A percentile compares a stretch with the other conserved stretches of the same genome.
phyloP scores from a whole-genome alignment of 2,888 invertebrate genomes.

The Hypena proboscidalis region DNA sequence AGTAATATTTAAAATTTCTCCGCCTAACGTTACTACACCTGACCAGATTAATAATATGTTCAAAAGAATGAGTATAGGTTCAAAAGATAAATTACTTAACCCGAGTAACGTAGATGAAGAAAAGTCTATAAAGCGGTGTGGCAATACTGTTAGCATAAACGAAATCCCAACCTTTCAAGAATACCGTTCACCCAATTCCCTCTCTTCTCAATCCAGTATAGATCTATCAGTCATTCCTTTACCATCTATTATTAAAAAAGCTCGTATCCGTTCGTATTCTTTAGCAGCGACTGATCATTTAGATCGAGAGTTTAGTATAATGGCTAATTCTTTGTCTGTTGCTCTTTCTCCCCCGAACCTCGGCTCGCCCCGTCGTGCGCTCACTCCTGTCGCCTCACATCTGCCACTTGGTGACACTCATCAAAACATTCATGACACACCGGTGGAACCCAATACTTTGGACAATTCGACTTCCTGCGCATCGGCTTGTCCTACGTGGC shows the following conservation, averaged over 20 bases:
- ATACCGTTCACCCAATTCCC: conserved; percentile 69
- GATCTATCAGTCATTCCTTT: conserved; percentile 63
- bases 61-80: conserved; percentile 59
- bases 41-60: conserved; percentile 56
- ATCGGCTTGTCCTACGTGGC: conserved; percentile 27
- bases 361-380: conserved; percentile 78
- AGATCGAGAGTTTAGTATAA: conserved; percentile 75
- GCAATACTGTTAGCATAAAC: conserved; percentile 80
- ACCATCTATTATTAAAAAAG: conserved; percentile 69
- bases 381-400: conserved; percentile 73
- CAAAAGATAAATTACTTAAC: conserved; percentile 35
- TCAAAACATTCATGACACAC: conserved; percentile 56
- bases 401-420: conserved; percentile 65
- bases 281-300: conserved; percentile 66
- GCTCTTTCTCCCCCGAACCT: conserved; percentile 84
- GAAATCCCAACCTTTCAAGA: conserved; percentile 82
- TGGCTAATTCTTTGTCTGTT: conserved; percentile 86
- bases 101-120: conserved; percentile 20
- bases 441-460: conserved; percentile 40
- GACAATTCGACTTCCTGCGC: conserved; percentile 31
- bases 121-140: conserved; percentile 52
- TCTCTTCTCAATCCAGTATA: conserved; percentile 61
- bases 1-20: conserved; percentile 47
- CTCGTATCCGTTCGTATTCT: conserved; percentile 68
- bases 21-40: conserved; percentile 47